Conservation (phyloP, 2,113 vertebrate species). For the Oxyruncus cristatus region DNA sequence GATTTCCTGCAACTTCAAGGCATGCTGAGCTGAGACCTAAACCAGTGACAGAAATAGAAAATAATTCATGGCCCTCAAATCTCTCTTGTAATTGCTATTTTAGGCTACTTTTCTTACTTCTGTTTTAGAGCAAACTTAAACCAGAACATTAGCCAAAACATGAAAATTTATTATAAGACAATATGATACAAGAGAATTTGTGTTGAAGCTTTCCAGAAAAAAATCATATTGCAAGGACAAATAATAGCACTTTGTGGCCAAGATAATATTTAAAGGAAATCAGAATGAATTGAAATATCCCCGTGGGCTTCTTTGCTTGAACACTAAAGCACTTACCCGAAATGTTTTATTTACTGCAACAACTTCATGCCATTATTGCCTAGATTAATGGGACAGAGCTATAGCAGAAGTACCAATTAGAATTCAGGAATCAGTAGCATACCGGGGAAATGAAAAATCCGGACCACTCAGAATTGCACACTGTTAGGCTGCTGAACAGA, state of each 20-base stretch:
- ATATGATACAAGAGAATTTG: background rate
- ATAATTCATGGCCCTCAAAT: conserved; percentile 6
- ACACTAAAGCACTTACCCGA: background rate
- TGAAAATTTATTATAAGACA: background rate
- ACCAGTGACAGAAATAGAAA: background rate
- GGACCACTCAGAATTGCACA: background rate
- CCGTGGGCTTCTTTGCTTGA: background rate
- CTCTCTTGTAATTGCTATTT: conserved; percentile 28
- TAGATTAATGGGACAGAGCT: background rate
- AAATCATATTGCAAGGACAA: background rate
- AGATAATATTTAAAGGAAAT: background rate
- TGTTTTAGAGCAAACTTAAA: conserved; percentile 2
- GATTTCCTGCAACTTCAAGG: background rate
- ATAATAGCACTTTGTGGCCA: background rate
- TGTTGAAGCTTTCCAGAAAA: conserved; percentile 20
- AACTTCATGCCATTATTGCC: background rate
- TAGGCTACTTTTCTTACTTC: conserved; percentile 48
- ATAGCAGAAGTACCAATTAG: background rate
- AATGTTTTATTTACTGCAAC: conserved; percentile 26
- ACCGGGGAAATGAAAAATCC: background rate
- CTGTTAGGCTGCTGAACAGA: background rate
- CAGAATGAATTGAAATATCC: background rate
- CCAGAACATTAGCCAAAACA: background rate
- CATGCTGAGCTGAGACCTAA: background rate
- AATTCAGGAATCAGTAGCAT: background rate